Evolutionary conservation across 2,888 invertebrate genomes (phyloP), one percentile per base, ranked within the genome.

Genomic region (Hirtodrosophila trivittata): DNA sequence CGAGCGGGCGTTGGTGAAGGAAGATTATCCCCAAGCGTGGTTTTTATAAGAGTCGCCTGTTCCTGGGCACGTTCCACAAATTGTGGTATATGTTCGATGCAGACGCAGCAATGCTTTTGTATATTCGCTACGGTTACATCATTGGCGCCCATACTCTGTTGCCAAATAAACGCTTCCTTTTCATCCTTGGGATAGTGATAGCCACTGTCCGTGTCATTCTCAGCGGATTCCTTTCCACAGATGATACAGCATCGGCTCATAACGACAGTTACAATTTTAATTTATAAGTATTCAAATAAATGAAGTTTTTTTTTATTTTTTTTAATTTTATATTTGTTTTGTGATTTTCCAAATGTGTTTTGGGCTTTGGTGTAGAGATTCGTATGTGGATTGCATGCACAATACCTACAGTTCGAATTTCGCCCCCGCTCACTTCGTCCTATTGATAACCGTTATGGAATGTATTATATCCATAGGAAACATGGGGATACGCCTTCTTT

Each of bases 151-250:
- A 82, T 78, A 57, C 83, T 85, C 0, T 33, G 50, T 47, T 85
- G 75, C 82, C 82, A 82, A 33, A 82, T 68, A 9, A 49, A 52
- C 1, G 87, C 82, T 55, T 82, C 87, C 8, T 62, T 52, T n/a
- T n/a, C 38, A 9, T 58, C 64, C 30, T 66, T 73, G 5, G 82
- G 82, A 65, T 64, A 75, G 18, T 87, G 68, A 39, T 33, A 76
- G 7, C 28, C 16, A 25, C 5, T 7, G n/a, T 55, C 57, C 2
- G 14, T 1, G 46, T 12, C 30, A 25, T 58, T 47, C 8, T 12
- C 9, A 9, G 54, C n/a, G 45, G 50, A 8, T 37, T 59, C 43
- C 28, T 33, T 57, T 18, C 87, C 87, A 12, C 82, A 82, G 13
- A 87, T 68, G 8, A 82, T 73, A 55, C 82, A 82, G 10, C 65